Evolutionary conservation across 1,140 invertebrate genomes (phyloP), one percentile per base, ranked within the genome.

Genomic region (Hycleus phaleratus): DNA sequence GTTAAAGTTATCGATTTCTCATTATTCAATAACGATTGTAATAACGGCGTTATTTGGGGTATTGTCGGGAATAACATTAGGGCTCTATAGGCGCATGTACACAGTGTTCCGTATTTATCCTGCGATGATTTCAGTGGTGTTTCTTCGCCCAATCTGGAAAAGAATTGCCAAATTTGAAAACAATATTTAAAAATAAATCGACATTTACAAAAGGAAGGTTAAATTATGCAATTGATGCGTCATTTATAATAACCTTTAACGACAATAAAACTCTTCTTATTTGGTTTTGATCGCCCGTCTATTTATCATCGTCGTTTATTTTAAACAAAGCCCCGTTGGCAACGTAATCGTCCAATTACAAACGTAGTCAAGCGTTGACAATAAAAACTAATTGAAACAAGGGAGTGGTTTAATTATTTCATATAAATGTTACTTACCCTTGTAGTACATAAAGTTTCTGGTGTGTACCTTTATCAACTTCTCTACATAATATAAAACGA

Each of bases 11-110:
- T 80, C 0, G 87, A 84, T 25, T 85, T 78, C 68, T 88, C 87
- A 67, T 86, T 82, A 60, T 78, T 77, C 11, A 90, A 70, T 7
- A 90, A 72, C 64, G 86, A 82, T 60, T 80, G 80, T n/a, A 90
- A 74, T 2, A 90, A 75, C 1, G 82, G 80, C 0, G 79, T 80
- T 3, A 12, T 62, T 54, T 4, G 66, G 64, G 32, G 32, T 32
- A 32, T 32, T 32, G 32, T 32, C 32, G 32, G 32, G 32, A 49
- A 58, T 43, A 5, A 85, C 78, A 26, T 83, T 1, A 88, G 70
- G 0, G 86, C 87, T 38, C 78, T 78, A n/a, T 86, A 75, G 7
- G 87, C 88, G 67, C 87, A 89, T 65, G 85, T 81, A 68, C 90
- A 93, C 1, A 93, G 75, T 0, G 88, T 89, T n/a, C 79, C 82